phyloP scores from a whole-genome alignment of 2,888 invertebrate species.

The Epirrhoe tristata region DNA sequence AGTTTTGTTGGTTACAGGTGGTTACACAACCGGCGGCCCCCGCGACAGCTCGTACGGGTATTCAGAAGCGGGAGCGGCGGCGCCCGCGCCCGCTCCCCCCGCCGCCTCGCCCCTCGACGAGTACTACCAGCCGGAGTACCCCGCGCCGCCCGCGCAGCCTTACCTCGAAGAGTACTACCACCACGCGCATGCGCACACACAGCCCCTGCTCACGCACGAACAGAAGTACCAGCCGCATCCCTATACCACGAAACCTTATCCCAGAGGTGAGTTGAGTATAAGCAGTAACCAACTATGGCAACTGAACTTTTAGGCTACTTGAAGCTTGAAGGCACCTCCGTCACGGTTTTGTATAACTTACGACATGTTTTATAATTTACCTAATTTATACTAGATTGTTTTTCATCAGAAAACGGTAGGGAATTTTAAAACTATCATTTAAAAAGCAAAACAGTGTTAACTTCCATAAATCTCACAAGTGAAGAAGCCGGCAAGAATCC shows the following conservation, averaged over 20 bases:
- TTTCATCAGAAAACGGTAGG: neutral
- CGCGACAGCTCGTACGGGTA: constrained; percentile 82
- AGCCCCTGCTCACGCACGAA: constrained; percentile 84
- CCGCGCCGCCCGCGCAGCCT: constrained; percentile 82
- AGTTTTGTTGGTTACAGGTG: constrained; percentile 66
- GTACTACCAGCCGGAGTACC: constrained; percentile 80
- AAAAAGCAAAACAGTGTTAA: constrained; percentile 24
- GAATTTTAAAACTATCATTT: constrained; percentile 13
- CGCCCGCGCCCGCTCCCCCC: constrained; percentile 66
- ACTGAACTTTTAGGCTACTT: no score
- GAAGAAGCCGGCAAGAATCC: constrained; percentile 23
- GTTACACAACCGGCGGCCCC: constrained; percentile 84
- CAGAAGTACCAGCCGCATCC: constrained; percentile 90
- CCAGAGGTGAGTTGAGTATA: constrained; percentile 85
- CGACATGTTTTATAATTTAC: no score
- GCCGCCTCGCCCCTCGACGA: constrained; percentile 83
- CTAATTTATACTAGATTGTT: neutral
- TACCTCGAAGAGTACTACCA: constrained; percentile 90
- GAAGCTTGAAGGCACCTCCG: no score
- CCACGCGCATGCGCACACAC: constrained; percentile 90
- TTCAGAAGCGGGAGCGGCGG: constrained; percentile 68
- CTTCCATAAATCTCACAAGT: constrained; percentile 33
- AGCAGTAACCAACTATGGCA: no score
- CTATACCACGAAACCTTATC: constrained; percentile 89
- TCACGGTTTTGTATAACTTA: no score